Evolutionary conservation across 1,140 invertebrate genomes (phyloP), one percentile per base, ranked within the genome.

Genomic region (Macrocentrus cingulum): DNA sequence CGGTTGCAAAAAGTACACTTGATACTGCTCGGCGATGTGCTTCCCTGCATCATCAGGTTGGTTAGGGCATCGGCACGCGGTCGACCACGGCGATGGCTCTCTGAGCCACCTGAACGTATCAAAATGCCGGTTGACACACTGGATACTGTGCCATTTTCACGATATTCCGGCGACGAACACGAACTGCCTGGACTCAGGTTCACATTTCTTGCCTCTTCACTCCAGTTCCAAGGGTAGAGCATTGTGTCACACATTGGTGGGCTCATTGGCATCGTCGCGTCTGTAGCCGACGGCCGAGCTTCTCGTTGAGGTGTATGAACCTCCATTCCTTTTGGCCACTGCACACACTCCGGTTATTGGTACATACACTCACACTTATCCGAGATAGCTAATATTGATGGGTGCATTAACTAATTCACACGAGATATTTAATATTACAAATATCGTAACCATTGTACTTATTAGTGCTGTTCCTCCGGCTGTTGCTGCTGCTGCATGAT

Each of bases 1-100:
- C 91, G 76, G 51, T 84, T 84, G 74, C 91, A 92, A 65, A 83
- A 87, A 34, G 82, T 80, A 72, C 91, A 92, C 68, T 88, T 88
- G 60, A 91, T 91, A 44, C 83, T 84, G 73, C 86, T 88, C 0
- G 84, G 83, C 4, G 88, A 89, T 8, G 85, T 84, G 39, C 85
- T 84, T 34, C 90, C 90, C 77, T 90, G 85, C 56, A 87, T 77
- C 72, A 91, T 91, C 18, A 92, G 77, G 61, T 83, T 83, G 32
- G 84, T 85, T 29, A 92, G 84, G 32, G 84, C 80, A 75, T 91
- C 89, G 19, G 89, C 87, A 63, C 89, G 82, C 6, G 90, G 90
- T 62, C 90, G 70, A 6, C 90, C 90, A 53, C 88, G 75, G 11
- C 82, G 74, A 61, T 79, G 73, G 18, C 66, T 72, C 4, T 77